phyloP scores from a whole-genome alignment of 2,113 vertebrate genomes.

The Labeo catla region DNA sequence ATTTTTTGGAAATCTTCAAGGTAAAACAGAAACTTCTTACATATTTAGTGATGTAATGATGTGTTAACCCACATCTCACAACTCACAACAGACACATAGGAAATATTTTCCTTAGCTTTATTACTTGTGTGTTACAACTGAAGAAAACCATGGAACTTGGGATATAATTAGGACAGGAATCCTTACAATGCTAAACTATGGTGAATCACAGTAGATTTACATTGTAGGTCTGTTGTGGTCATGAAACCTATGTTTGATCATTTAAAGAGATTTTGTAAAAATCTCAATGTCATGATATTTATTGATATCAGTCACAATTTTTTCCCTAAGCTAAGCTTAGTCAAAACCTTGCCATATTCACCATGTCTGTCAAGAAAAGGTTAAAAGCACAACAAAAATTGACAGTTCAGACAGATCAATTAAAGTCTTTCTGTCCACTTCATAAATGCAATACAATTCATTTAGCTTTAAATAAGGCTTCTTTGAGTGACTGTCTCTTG shows the following conservation, averaged over 20 bases:
- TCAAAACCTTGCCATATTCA: not conserved
- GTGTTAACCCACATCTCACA: too few species aligned
- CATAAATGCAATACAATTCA: not conserved
- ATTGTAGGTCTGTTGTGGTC: not conserved
- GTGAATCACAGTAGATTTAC: not conserved
- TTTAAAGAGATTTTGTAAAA: not conserved
- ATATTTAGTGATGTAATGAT: too few species aligned
- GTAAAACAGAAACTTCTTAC: too few species aligned
- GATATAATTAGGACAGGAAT: not conserved
- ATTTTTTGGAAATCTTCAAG: too few species aligned
- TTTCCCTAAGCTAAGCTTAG: not conserved
- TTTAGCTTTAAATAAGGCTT: not conserved
- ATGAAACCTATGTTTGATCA: not conserved
- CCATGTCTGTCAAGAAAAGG: conserved; percentile 9
- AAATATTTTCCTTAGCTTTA: not conserved
- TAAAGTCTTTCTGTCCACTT: not conserved
- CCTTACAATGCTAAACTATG: not conserved
- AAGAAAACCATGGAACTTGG: not conserved
- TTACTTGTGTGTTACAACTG: not conserved
- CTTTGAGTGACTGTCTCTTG: not conserved
- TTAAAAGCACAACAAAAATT: conserved; percentile 5
- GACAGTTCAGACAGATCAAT: not conserved
- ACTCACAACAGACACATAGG: not conserved
- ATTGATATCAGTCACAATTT: not conserved
- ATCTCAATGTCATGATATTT: not conserved